Evolutionary conservation across 2,888 invertebrate species (phyloP), one percentile per base, ranked within the genome.

Genomic region (Choreutis nemorana): DNA sequence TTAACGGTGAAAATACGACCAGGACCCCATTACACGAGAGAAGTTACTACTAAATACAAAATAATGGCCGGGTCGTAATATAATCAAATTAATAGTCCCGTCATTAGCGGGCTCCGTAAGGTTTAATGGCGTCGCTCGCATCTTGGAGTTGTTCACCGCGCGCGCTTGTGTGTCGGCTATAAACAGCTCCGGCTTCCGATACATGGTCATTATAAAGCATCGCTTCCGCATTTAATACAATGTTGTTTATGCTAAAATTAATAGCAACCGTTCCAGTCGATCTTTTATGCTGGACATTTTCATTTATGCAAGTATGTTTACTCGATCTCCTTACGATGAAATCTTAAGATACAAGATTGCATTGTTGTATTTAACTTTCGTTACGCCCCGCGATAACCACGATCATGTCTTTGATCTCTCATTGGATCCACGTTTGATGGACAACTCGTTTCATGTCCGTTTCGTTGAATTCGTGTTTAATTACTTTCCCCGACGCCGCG

Each of bases 151-250:
- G 48, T 52, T 48, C 51, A 46, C 39, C 29, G 21, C 32, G 32
- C 25, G 50, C 49, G 46, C n/a, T n/a, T n/a, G n/a, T n/a, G n/a
- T n/a, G n/a, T 56, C 47, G 54, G 51, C 53, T 55, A 55, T 60
- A 51, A 58, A 56, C 55, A 55, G 52, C 45, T 40, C 37, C 44
- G 47, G 50, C 48, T 55, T 54, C 51, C 54, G 56, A 55, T 48
- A 50, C 48, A 57, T 57, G 53, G 44, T 44, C 40, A 35, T 42
- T 53, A 51, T 54, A 45, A 46, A 50, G 47, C 53, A 49, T 33
- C 40, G 40, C 41, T 48, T 42, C 41, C 28, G 37, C 45, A 45
- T 39, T 40, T 36, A 36, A 35, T n/a, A n/a, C n/a, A n/a, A n/a
- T n/a, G n/a, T n/a, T n/a, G n/a, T n/a, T n/a, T n/a, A n/a, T n/a